Base-by-base conservation (phyloP, 2,888 invertebrate genomes). In the Diadromus collaris region DNA sequence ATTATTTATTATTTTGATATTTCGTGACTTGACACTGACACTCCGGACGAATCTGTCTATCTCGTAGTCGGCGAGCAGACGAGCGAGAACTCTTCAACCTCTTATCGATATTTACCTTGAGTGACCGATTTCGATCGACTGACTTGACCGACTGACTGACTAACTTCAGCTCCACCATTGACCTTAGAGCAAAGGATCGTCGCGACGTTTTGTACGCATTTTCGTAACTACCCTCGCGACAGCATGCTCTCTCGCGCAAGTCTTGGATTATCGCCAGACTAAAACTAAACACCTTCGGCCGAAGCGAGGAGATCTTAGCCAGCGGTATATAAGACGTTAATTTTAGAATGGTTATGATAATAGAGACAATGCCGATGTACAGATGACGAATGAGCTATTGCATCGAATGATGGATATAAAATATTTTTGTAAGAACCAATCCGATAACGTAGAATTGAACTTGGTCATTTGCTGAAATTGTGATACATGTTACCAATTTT, bases 271-370 rank as follows among this genome's bases (percentile, higher is more conserved):
- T 79, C 83, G 88, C 88, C 89, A 89, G 70, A 29, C 56, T 56
- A 75, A 78, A 78, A 72, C 78, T 79, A 77, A 73, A 77, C n/a
- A n/a, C 70, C 71, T 34, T 71, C 67, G 61, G 48, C 29, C 21
- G 32, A 60, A 54, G 54, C 68, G 19, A 21, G 38, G 44, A 46
- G 51, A 32, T 32, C 69, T 58, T 73, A 78, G 84, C 85, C 84
- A 86, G 83, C 84, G 78, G 34, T 82, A 64, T 79, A 46, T 13
- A 64, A 74, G 78, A 60, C 73, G 84, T 85, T 87, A 87, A 88
- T 89, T 88, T 88, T 89, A 89, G 88, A 85, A 63, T 58, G 58
- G 61, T 72, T 67, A 81, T 86, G 84, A 88, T 88, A 89, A 88
- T 85, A 83, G 74, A 71, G 70, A 83, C 76, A 61, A 79, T 24